Base-by-base conservation (phyloP, 2,888 invertebrate species). In the Sycophila texana region DNA sequence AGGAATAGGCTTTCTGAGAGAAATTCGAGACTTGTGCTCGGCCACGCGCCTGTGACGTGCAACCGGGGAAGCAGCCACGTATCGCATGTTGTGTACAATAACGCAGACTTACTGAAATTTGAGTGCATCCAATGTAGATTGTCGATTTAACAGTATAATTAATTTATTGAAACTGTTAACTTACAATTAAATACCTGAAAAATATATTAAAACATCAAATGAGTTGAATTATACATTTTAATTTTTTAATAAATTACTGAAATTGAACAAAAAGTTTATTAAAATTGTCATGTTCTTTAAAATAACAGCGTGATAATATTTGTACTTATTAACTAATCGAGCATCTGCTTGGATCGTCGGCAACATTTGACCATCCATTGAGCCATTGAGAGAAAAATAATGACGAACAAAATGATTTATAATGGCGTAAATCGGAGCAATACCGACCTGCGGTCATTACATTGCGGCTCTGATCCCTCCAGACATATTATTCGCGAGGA, bases 351-450 rank as follows among this genome's bases (percentile, higher is more conserved):
- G n/a, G 55, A 30, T 30, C 30, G 4, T 55, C 47, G 57, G 13
- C 3, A 16, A 10, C 30, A 20, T 13, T 16, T 7, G 16, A n/a
- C 26, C n/a, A 16, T 10, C 67, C 10, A 4, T 13, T 20, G 4
- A 16, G n/a, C 47, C 18, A 16, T 12, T 47, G n/a, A 71, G 2
- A 20, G 71, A 58, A 71, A 86, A 87, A 87, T 86, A 84, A 84
- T 86, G 83, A 82, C 81, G 84, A 86, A 49, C 26, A 84, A 81
- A 83, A 84, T 88, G 88, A 89, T 88, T 89, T 88, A 88, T 88
- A 88, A 87, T 85, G 85, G 87, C 83, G 87, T 89, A 88, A 30
- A 89, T 88, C 86, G 84, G 86, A 86, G 85, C 85, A 84, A 82
- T 81, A 85, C 85, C 84, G 84, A 79, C 83, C 84, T 79, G 81